Base-by-base conservation (phyloP, 2,888 invertebrate genomes). In the Mactromeris polynyma region DNA sequence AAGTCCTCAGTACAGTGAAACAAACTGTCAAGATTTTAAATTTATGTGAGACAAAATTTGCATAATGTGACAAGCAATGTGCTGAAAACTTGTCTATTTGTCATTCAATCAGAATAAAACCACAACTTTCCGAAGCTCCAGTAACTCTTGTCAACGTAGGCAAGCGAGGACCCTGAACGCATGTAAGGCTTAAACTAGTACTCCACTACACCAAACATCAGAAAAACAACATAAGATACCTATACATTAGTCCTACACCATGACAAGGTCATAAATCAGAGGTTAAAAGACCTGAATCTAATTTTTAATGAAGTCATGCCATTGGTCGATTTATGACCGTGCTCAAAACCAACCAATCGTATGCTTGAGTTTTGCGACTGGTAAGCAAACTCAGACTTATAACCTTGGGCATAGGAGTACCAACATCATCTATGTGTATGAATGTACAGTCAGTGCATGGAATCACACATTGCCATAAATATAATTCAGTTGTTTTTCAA, bases 11-110 rank as follows among this genome's bases (percentile, higher is more conserved):
- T 17, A 73, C 31, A 73, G 19, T 36, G 36, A 33, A 36, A 58
- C n/a, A 73, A 4, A 73, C 73, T 73, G 73, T 36, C 73, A 73
- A 36, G 36, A 73, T 73, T 73, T 73, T 36, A 73, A 64, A 73
- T 73, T 73, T 73, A 73, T 73, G 73, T 31, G 19, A 19, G 17
- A 33, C 9, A 21, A 73, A 73, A 73, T 73, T 73, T 73, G 73
- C 73, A 73, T 73, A 73, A 73, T 36, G 73, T 73, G 73, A 73
- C 73, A 73, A 33, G 73, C 19, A 9, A 14, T 73, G 36, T 9
- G 73, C 33, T 73, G 19, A 31, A 33, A 36, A 17, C 36, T 33
- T 14, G 17, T 33, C 36, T 11, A 73, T 4, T 19, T 73, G 73
- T 73, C 73, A 73, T 33, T 73, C 19, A 73, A 26, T 19, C 33